Evolutionary conservation across 2,888 invertebrate species (phyloP), one percentile per base, ranked within the genome.

Genomic region (Nowickia ferox): DNA sequence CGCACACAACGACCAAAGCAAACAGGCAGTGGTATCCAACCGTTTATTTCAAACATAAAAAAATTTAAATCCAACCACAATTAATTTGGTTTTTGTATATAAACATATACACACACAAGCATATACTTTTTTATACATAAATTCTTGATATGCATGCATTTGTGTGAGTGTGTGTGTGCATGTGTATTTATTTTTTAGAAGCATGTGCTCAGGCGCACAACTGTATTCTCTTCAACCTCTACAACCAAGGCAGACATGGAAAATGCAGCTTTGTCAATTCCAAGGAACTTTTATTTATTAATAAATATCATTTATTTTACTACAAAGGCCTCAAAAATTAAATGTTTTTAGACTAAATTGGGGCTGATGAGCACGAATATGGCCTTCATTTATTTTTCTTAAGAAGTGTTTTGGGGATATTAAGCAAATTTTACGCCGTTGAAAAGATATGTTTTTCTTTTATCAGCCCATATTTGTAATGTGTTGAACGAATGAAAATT

Each of bases 21-120:
- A 15, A 51, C 48, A 55, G 44, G 10, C 38, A 38, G 59, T 65
- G 77, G 76, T 84, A 75, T 68, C 81, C 72, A 77, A 17, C 30
- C 44, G 61, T 42, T 53, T 61, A 65, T 42, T 38, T n/a, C 5
- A 48, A 66, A 46, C 11, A 42, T 59, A 75, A 61, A 69, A 74
- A 53, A 72, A 63, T 51, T 6, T 74, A 80, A 80, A 72, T 76
- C 80, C 80, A 76, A 72, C 80, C 81, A 81, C 71, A 80, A 75
- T 59, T 44, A 77, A 61, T 30, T 15, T 77, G 46, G 63, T 30
- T 59, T 48, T 57, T 65, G 42, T 71, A 76, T 65, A 76, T 77
- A 57, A 42, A 11, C 9, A 11, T 15, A 74, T 11, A 30, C 19
- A 71, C 19, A 30, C 19, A 71, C 19, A 11, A 40, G 17, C 11